Percentiles rank a stretch among this genome's conserved stretches.
phyloP scores from a whole-genome alignment of 2,797 vertebrate genomes.

The Notolepis coatsorum region DNA sequence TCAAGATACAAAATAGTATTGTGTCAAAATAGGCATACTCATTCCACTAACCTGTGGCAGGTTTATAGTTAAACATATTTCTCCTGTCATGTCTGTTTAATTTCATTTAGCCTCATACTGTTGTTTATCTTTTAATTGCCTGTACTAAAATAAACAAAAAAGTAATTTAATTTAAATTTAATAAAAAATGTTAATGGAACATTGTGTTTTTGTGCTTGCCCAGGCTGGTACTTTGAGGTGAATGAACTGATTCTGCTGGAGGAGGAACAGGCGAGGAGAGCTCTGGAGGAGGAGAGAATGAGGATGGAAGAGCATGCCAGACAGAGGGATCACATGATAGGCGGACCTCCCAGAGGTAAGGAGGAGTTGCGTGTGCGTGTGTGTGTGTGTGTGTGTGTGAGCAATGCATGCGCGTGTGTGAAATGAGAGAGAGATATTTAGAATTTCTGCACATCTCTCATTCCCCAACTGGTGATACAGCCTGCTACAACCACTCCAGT shows the following conservation, averaged over 20 bases:
- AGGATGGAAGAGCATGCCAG: slow-evolving; percentile 76
- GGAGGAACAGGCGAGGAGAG: slow-evolving; percentile 72
- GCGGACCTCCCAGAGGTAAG: slow-evolving; percentile 82
- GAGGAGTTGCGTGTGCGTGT: neutral
- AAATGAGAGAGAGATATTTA: neutral
- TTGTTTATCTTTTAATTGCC: no score
- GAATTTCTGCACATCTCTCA: no score
- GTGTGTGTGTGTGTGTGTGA: neutral
- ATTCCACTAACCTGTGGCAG: no score
- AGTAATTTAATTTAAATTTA: neutral
- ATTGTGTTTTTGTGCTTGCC: neutral
- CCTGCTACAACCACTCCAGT: no score
- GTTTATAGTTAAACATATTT: no score
- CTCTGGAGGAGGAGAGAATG: slow-evolving; percentile 77
- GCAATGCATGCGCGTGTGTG: neutral
- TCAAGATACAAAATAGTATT: no score
- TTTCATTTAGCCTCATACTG: no score
- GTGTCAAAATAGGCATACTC: no score
- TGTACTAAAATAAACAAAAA: no score
- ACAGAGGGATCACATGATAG: slow-evolving; percentile 79
- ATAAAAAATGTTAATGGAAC: neutral
- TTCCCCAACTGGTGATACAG: no score
- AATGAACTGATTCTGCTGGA: slow-evolving; percentile 75
- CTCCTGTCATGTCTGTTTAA: no score
- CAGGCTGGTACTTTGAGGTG: slow-evolving; percentile 83